Evolutionary conservation across 2,888 invertebrate genomes (phyloP), one percentile per base, ranked within the genome.

Genomic region (Brassicogethes aeneus): DNA sequence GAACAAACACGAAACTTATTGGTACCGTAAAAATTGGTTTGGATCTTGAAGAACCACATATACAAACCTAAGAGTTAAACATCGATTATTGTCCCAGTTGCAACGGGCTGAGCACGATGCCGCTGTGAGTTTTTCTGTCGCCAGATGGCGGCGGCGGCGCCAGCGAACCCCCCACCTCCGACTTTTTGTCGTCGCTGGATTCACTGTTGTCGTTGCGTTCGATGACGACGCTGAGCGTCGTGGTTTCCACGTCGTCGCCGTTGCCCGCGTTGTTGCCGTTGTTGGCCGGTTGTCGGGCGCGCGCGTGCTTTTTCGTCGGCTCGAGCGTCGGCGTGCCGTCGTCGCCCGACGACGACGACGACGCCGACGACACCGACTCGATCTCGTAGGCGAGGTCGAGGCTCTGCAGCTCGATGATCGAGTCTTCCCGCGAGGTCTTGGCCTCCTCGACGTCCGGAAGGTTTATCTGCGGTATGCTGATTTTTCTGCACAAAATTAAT

Each of bases 81-180:
- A 23, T 42, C 40, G 41, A 44, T 64, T 64, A 65, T 62, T 65
- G 65, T 66, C 75, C 74, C 57, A 79, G 68, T 60, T 79, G 78
- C 48, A 77, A 73, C 51, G 79, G 79, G 58, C 78, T 79, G 55
- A 79, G 72, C 46, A 79, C 76, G 47, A 79, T 76, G 50, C 79
- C 79, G 58, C 69, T 69, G 53, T 64, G 76, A 69, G 69, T 54
- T 40, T 55, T 50, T 52, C 56, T 61, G 38, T 57, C 59, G 30
- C 15, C 30, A 10, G 32, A 29, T 37, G 35, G 38, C 17, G 46
- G 47, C 47, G 48, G 50, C 42, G 51, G 54, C 34, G 54, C 49
- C 48, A 42, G 51, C 43, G 37, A 45, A 29, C 37, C 43, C n/a
- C n/a, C n/a, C n/a, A n/a, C n/a, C n/a, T n/a, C n/a, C n/a, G n/a